Conservation (phyloP, 2,797 vertebrate genomes). For the Hoplostethus mediterraneus region DNA sequence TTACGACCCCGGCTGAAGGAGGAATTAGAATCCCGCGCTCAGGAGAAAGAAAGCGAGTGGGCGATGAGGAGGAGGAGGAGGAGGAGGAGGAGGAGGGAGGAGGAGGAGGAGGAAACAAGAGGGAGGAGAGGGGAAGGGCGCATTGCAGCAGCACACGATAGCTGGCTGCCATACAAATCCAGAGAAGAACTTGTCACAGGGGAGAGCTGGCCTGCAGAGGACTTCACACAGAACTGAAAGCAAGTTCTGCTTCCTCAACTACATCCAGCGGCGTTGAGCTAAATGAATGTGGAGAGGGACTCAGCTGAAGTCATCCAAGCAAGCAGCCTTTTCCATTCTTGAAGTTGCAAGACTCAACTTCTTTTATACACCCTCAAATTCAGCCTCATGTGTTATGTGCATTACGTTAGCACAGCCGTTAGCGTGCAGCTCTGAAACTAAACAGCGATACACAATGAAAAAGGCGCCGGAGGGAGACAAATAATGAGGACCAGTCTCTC, state of each 20-base stretch:
- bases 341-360: background rate
- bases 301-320: conserved; percentile 32
- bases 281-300: conserved; percentile 1
- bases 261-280: conserved; percentile 21
- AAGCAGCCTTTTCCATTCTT: conserved; percentile 31
- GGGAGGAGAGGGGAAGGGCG: conserved; percentile 49
- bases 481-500: too few species aligned
- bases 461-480: conserved; percentile 9
- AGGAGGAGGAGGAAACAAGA: conserved; percentile 54
- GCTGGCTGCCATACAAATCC: conserved; percentile 36
- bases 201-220: conserved; percentile 38
- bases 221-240: conserved; percentile 7
- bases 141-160: conserved; percentile 51
- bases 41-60: conserved; percentile 53
- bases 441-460: conserved; percentile 8
- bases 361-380: conserved; percentile 59
- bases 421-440: conserved; percentile 22
- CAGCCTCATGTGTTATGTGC: conserved; percentile 59
- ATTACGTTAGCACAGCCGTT: conserved; percentile 57
- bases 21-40: background rate
- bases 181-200: conserved; percentile 41
- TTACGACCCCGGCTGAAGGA: conserved; percentile 35
- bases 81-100: conserved; percentile 54
- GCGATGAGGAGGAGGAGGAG: conserved; percentile 61
- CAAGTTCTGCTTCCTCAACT: conserved; percentile 3